phyloP scores from a whole-genome alignment of 2,113 vertebrate genomes.

The Cochlearius cochlearius region DNA sequence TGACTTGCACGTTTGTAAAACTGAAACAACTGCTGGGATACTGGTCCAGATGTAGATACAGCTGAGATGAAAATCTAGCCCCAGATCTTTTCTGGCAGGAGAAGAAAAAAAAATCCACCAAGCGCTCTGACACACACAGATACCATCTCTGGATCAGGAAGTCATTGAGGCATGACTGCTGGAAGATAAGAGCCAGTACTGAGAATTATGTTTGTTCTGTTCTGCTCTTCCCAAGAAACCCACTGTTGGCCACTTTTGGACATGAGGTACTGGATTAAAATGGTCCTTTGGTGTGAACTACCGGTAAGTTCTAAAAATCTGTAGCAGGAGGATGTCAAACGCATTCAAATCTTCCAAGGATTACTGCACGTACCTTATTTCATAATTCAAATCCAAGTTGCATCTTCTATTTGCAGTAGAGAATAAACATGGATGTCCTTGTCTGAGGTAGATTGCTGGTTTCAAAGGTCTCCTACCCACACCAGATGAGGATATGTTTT shows the following conservation, averaged over 20 bases:
- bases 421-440: neutral
- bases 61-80: neutral
- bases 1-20: neutral
- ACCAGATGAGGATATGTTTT: neutral
- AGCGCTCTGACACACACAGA: neutral
- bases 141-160: neutral
- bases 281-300: neutral
- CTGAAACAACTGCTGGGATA: neutral
- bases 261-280: neutral
- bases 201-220: neutral
- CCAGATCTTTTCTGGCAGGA: neutral
- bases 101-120: neutral
- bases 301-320: neutral
- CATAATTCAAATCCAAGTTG: neutral
- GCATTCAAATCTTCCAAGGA: neutral
- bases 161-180: neutral
- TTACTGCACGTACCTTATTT: neutral
- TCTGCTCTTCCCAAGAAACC: neutral
- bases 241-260: neutral
- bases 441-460: neutral
- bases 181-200: neutral
- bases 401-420: neutral
- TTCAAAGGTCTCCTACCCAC: neutral
- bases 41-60: rapidly evolving
- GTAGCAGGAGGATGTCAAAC: neutral